These are phyloP conservation scores for Calameuta idolon DNA, from an alignment of 2,888 invertebrate genomes.

Conservation along the genomic window DNA sequence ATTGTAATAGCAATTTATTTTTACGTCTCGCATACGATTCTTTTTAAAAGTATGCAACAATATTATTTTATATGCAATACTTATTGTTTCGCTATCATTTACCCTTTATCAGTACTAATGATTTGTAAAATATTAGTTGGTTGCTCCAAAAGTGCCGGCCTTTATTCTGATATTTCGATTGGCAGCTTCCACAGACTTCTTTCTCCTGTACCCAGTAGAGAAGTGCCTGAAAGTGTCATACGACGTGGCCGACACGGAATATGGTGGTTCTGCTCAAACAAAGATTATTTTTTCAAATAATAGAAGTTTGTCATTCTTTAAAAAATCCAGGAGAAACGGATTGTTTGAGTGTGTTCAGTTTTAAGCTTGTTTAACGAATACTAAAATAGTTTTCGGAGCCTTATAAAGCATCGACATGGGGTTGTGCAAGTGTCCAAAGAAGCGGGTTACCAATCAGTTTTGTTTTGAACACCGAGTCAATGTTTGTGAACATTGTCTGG, in stretches of 20 bases:
- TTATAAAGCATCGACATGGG: constrained; percentile 77
- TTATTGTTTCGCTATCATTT: not conserved
- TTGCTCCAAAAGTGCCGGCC: not conserved
- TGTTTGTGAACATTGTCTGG: constrained; percentile 99
- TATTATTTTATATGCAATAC: not conserved
- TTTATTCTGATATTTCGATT: not conserved
- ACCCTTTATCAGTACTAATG: not conserved
- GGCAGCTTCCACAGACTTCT: constrained; percentile 15
- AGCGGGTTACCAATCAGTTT: constrained; percentile 97
- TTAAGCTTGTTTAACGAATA: not conserved
- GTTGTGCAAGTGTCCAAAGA: constrained; percentile 97
- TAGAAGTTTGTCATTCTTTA: not conserved
- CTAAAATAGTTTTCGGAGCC: not conserved
- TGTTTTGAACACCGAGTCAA: constrained; percentile 99
- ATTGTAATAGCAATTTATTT: not conserved
- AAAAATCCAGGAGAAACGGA: not conserved
- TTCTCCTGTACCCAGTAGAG: constrained; percentile 20
- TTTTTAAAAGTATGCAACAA: not conserved
- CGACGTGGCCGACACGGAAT: constrained; percentile 47
- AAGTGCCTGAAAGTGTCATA: constrained; percentile 39
- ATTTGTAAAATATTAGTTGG: not conserved
- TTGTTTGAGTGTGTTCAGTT: not conserved
- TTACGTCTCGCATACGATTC: not conserved
- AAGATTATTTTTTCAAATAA: not conserved
- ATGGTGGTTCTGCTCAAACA: constrained; percentile 12